Evolutionary conservation across 2,797 vertebrate species (phyloP).

Genomic region (Enteromius radiatus): DNA sequence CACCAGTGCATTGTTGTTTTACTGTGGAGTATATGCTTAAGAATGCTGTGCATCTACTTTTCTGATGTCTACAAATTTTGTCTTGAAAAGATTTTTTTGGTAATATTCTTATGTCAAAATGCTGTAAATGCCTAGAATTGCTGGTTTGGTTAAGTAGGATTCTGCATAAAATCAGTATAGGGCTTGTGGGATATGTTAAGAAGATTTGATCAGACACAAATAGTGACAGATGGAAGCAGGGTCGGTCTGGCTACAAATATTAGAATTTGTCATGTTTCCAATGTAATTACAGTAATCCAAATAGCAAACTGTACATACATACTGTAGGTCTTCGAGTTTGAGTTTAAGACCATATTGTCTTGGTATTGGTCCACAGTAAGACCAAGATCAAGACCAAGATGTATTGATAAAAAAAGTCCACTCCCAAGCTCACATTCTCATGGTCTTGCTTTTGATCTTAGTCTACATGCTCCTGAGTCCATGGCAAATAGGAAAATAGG

Average conservation of each 20-base stretch:
- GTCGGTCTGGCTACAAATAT: neutral
- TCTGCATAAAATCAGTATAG: neutral
- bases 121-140: neutral
- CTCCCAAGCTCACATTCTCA: neutral
- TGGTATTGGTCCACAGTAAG: neutral
- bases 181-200: neutral
- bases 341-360: neutral
- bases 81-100: neutral
- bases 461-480: neutral
- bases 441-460: neutral
- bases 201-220: slow-evolving; percentile 2
- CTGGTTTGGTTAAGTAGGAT: neutral
- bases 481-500: neutral
- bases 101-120: neutral
- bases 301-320: neutral
- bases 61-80: neutral
- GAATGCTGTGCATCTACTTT: neutral
- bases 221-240: neutral
- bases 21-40: neutral
- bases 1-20: slow-evolving; percentile 9
- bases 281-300: neutral
- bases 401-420: neutral
- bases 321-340: neutral
- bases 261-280: neutral
- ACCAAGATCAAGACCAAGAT: neutral